Base-by-base conservation (phyloP, 1,140 invertebrate species). In the Probaryconus sp. region DNA sequence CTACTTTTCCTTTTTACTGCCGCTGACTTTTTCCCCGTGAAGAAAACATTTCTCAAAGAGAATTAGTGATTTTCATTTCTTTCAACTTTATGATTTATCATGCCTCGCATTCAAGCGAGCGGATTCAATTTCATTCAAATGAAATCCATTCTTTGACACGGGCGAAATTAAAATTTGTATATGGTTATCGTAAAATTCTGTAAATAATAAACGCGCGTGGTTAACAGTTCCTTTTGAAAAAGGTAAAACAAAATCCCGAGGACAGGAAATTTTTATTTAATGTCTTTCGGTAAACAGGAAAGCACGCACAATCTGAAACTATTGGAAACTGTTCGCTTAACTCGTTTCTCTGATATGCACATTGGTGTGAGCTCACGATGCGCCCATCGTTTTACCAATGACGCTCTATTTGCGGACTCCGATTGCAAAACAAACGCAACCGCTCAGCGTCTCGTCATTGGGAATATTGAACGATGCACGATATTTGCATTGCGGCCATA, bases 381-480 rank as follows among this genome's bases (percentile, higher is more conserved):
- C 13, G 40, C 30, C 28, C 38, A 58, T 45, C 53, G 26, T 43
- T 43, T 31, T 33, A 56, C 33, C 31, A 24, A 31, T 43, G 56
- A 60, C 18, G 42, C 31, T 61, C 33, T 76, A 60, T 77, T 77
- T 77, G 74, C 48, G 13, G 24, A 69, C 45, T 69, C 43, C 56
- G 64, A 72, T 72, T 72, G 56, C 68, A 64, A 68, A 76, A 68
- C 67, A 72, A 76, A 72, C 68, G 56, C 6, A 33, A 9, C 17
- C 17, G 13, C 26, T 64, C 35, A 18, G 28, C 48, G 21, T 47
- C 51, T 47, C 43, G 68, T 68, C 60, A 56, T 63, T 58, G 48
- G 51, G 31, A 67, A 64, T 72, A 76, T 76, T 24, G 51, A 58
- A 58, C 48, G 45, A 45, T 47, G 38, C 13, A 33, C n/a, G 28